A percentile compares a stretch with the other conserved stretches of the same genome.
These are phyloP conservation scores for Reinhardtius hippoglossoides DNA, from an alignment of 2,113 vertebrate genomes.

Conservation along the genomic window DNA sequence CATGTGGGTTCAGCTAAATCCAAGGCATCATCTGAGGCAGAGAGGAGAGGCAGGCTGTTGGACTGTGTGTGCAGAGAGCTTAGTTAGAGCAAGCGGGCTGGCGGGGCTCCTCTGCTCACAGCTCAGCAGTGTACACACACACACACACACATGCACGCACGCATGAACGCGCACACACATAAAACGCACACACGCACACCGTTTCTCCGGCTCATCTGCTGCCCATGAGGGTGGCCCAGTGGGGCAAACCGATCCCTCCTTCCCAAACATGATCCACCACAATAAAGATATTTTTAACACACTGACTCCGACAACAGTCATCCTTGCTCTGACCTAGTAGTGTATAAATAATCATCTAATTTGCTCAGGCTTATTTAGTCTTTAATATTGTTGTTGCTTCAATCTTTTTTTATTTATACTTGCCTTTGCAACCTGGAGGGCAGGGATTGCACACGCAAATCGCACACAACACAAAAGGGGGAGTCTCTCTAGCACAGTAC, in stretches of 20 bases:
- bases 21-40: conserved; percentile 82
- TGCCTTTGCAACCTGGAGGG: conserved; percentile 51
- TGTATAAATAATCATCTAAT: conserved; percentile 48
- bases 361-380: conserved; percentile 15
- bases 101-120: conserved; percentile 69
- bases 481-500: conserved; percentile 57
- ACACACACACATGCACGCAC: conserved; percentile 43
- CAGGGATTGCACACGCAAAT: conserved; percentile 50
- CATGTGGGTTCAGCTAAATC: conserved; percentile 76
- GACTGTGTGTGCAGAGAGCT: conserved; percentile 63
- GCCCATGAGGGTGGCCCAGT: conserved; percentile 78
- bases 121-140: conserved; percentile 54
- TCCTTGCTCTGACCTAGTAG: conserved; percentile 54
- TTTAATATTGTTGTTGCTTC: conserved; percentile 23
- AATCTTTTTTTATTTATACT: conserved; percentile 7
- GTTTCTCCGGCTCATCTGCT: conserved; percentile 73
- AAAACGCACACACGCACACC: conserved; percentile 17
- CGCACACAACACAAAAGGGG: conserved; percentile 12
- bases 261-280: conserved; percentile 83
- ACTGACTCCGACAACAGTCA: conserved; percentile 73
- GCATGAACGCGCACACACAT: conserved; percentile 4
- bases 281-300: conserved; percentile 85
- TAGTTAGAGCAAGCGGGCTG: conserved; percentile 62
- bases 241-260: conserved; percentile 82
- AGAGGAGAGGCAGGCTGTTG: conserved; percentile 67